Conservation (phyloP, 2,797 vertebrate genomes). For the Ispidina picta region DNA sequence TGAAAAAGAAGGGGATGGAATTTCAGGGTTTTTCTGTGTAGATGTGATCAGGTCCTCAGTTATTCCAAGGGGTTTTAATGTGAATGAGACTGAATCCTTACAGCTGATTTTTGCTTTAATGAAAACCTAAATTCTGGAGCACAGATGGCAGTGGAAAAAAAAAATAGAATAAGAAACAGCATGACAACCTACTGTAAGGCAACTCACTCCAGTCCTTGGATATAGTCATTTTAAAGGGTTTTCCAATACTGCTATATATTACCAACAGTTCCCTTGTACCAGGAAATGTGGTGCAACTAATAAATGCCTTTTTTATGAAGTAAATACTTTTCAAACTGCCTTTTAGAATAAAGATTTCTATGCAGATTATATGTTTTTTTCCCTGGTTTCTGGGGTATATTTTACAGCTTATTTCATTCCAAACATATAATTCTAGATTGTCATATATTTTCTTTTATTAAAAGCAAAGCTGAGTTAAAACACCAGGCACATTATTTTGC, state of each 20-base stretch:
- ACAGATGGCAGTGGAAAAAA: conserved; percentile 60
- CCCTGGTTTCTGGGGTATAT: neutral
- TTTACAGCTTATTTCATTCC: neutral
- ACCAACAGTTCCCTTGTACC: neutral
- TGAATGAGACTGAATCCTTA: conserved; percentile 2
- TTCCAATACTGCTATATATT: neutral
- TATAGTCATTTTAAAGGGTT: conserved; percentile 12
- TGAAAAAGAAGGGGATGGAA: neutral
- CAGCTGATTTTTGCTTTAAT: conserved; percentile 50
- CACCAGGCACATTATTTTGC: neutral
- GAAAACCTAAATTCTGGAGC: conserved; percentile 46
- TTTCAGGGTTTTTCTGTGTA: neutral
- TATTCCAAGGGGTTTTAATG: neutral
- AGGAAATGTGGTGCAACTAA: neutral
- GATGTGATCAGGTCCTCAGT: neutral
- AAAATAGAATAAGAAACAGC: conserved; percentile 47
- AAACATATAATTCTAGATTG: neutral
- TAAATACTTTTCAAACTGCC: neutral
- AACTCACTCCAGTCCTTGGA: conserved; percentile 34
- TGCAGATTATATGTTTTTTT: neutral
- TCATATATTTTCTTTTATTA: neutral
- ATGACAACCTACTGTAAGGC: conserved; percentile 48
- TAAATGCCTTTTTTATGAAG: neutral
- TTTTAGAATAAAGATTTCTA: neutral
- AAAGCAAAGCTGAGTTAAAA: neutral